Conservation (phyloP, 2,797 vertebrate genomes). For the Hirundo rustica region DNA sequence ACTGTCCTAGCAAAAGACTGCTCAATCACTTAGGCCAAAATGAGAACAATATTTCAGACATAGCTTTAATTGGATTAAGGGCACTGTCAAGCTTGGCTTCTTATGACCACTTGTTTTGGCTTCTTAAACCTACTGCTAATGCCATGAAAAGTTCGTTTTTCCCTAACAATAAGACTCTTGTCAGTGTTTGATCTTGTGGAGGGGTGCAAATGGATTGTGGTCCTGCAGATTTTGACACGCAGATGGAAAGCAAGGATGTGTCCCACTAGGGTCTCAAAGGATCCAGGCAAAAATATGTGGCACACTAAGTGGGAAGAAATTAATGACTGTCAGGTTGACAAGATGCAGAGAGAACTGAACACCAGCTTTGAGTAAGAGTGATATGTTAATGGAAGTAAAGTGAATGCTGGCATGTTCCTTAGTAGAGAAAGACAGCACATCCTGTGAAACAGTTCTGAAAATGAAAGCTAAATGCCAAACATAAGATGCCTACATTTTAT, state of each 20-base stretch:
- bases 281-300: background rate
- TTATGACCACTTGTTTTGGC: background rate
- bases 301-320: background rate
- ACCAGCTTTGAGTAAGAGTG: background rate
- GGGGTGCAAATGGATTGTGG: background rate
- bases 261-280: background rate
- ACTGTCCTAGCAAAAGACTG: background rate
- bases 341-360: background rate
- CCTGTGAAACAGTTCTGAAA: background rate
- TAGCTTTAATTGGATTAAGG: background rate
- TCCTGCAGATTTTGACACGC: background rate
- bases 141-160: background rate
- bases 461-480: background rate
- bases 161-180: background rate
- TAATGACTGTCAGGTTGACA: background rate
- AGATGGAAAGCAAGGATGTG: background rate
- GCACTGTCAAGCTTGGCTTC: background rate
- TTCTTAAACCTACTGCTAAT: background rate
- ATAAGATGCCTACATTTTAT: background rate
- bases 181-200: background rate
- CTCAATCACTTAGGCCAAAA: background rate
- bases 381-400: background rate
- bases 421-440: background rate
- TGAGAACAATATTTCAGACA: background rate
- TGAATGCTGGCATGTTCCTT: background rate